These are phyloP conservation scores for Pyrgilauda ruficollis DNA, from an alignment of 2,113 vertebrate species.

Conservation along the genomic window DNA sequence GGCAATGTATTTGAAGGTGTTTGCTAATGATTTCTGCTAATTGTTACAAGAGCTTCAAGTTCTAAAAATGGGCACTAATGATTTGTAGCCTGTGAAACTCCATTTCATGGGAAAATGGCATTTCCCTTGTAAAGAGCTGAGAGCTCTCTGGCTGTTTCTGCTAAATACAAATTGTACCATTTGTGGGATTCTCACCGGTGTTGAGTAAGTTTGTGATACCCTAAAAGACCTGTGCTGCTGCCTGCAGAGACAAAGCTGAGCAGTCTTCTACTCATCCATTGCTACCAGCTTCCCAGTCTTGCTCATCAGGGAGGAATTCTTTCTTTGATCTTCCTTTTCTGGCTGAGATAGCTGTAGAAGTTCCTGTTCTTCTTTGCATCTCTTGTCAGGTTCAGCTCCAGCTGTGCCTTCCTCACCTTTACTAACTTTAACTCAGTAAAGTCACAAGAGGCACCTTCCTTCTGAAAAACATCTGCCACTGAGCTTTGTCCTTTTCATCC, in stretches of 20 bases:
- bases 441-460: not conserved
- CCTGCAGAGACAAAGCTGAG: not conserved
- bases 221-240: not conserved
- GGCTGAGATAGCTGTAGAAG: not conserved
- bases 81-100: not conserved
- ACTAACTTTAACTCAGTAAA: not conserved
- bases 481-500: not conserved
- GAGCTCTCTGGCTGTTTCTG: not conserved
- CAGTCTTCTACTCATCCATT: not conserved
- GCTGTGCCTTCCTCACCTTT: not conserved
- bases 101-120: not conserved
- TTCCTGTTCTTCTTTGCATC: not conserved
- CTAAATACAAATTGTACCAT: not conserved
- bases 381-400: not conserved
- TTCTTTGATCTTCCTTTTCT: not conserved
- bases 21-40: not conserved
- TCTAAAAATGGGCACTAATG: not conserved
- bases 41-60: not conserved
- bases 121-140: not conserved
- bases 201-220: not conserved
- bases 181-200: not conserved
- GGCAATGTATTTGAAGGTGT: not conserved
- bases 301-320: not conserved
- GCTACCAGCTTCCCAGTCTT: not conserved
- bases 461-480: constrained; percentile 2